phyloP scores from a whole-genome alignment of 2,888 invertebrate genomes.

The Drosophila rubida region DNA sequence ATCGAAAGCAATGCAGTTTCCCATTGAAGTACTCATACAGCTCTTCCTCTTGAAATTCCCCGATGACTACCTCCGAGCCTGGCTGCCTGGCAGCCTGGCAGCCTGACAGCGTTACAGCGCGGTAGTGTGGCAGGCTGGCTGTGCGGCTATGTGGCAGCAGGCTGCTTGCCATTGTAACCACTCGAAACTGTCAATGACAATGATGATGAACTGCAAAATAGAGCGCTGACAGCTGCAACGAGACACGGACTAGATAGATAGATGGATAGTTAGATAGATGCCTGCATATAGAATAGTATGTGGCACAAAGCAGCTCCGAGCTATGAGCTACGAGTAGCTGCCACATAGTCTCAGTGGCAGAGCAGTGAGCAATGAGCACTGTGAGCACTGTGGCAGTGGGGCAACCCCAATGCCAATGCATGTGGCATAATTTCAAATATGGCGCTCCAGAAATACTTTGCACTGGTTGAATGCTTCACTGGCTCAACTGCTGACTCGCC shows the following conservation, averaged over 20 bases:
- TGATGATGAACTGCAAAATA: constrained; percentile 81
- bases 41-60: neutral
- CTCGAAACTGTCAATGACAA: constrained; percentile 78
- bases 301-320: constrained; percentile 42
- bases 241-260: constrained; percentile 65
- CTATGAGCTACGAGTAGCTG: constrained; percentile 11
- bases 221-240: constrained; percentile 79
- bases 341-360: constrained; percentile 24
- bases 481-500: constrained; percentile 30
- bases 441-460: constrained; percentile 75
- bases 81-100: neutral
- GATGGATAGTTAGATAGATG: constrained; percentile 38
- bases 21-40: constrained; percentile 31
- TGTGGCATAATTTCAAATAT: constrained; percentile 79
- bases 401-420: constrained; percentile 48
- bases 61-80: neutral
- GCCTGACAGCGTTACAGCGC: constrained; percentile 4
- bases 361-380: neutral
- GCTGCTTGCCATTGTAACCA: constrained; percentile 75
- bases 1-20: constrained; percentile 72
- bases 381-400: neutral
- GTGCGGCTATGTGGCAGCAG: constrained; percentile 24
- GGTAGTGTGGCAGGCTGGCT: constrained; percentile 2
- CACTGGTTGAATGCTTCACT: constrained; percentile 67
- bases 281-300: constrained; percentile 50